These are phyloP conservation scores for Percina caprodes DNA, from an alignment of 2,113 vertebrate species.

Conservation along the genomic window DNA sequence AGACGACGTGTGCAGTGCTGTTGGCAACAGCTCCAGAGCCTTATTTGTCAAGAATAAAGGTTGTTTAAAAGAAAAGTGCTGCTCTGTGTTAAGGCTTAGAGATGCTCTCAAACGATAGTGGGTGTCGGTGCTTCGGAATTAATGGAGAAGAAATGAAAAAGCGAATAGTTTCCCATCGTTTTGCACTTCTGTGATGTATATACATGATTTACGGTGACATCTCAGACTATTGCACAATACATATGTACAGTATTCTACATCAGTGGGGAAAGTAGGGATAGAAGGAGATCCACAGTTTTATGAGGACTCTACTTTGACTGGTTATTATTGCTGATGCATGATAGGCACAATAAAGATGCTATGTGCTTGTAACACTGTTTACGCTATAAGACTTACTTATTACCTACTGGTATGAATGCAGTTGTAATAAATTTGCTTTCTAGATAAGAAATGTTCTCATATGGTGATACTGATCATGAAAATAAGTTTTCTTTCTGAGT, in stretches of 20 bases:
- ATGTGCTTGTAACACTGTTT: slow-evolving; percentile 69
- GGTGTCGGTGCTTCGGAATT: slow-evolving; percentile 52
- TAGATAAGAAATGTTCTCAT: slow-evolving; percentile 18
- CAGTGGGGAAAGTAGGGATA: slow-evolving; percentile 41
- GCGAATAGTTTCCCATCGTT: slow-evolving; percentile 5
- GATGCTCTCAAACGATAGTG: slow-evolving; percentile 38
- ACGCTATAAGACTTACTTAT: slow-evolving; percentile 26
- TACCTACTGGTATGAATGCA: slow-evolving; percentile 52
- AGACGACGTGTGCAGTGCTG: neutral
- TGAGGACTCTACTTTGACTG: slow-evolving; percentile 45
- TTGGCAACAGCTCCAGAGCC: slow-evolving; percentile 17
- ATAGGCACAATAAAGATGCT: slow-evolving; percentile 61
- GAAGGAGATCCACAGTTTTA: slow-evolving; percentile 64
- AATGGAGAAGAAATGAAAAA: slow-evolving; percentile 6
- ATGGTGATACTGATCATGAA: slow-evolving; percentile 21
- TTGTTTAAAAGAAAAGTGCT: slow-evolving; percentile 45
- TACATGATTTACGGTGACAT: slow-evolving; percentile 44
- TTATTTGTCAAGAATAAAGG: slow-evolving; percentile 6
- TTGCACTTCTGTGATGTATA: slow-evolving; percentile 51
- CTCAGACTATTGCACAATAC: slow-evolving; percentile 64
- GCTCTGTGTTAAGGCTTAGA: slow-evolving; percentile 65
- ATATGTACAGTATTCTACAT: slow-evolving; percentile 76
- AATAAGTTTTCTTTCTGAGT: slow-evolving; percentile 29
- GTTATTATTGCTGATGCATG: slow-evolving; percentile 75
- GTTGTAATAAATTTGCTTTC: slow-evolving; percentile 28